These are phyloP conservation scores for Meteorus cinctellus DNA, from an alignment of 2,888 invertebrate species.

Conservation along the genomic window DNA sequence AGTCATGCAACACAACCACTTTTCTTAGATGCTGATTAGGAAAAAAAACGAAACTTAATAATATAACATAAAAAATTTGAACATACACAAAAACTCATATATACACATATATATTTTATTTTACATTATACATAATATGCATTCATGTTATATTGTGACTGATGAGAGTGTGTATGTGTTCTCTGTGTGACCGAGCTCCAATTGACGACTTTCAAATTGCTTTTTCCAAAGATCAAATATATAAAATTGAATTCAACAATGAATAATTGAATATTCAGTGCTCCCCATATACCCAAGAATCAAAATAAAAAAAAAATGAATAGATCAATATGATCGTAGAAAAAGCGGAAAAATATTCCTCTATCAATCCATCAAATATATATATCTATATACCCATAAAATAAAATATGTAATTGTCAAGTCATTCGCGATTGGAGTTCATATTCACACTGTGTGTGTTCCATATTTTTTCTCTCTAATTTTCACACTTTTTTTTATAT, in stretches of 20 bases:
- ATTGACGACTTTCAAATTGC: slow-evolving; percentile 58
- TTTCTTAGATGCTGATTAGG: slow-evolving; percentile 48
- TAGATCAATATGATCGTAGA: too few relatives aligned
- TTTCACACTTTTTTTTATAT: slow-evolving; percentile 46
- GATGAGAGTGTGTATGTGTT: slow-evolving; percentile 57
- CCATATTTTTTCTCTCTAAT: slow-evolving; percentile 52
- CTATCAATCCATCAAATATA: slow-evolving; percentile 24
- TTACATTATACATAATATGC: slow-evolving; percentile 39
- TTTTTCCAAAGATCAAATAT: slow-evolving; percentile 62
- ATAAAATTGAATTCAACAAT: not conserved
- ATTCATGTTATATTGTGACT: slow-evolving; percentile 60
- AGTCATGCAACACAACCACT: slow-evolving; percentile 56
- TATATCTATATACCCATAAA: not conserved
- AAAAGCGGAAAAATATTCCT: slow-evolving; percentile 57
- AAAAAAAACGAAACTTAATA: not conserved
- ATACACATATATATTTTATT: slow-evolving; percentile 10
- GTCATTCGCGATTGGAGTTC: slow-evolving; percentile 30
- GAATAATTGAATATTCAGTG: slow-evolving; percentile 32
- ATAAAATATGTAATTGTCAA: not conserved
- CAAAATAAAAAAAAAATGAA: not conserved
- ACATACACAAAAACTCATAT: slow-evolving; percentile 49
- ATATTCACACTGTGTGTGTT: slow-evolving; percentile 60
- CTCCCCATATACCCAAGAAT: slow-evolving; percentile 41
- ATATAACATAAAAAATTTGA: slow-evolving; percentile 55
- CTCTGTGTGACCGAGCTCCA: slow-evolving; percentile 60